Percentiles rank a stretch among this genome's conserved stretches.
Conservation (phyloP, 1,140 invertebrate species). For the Ips nitidus region DNA sequence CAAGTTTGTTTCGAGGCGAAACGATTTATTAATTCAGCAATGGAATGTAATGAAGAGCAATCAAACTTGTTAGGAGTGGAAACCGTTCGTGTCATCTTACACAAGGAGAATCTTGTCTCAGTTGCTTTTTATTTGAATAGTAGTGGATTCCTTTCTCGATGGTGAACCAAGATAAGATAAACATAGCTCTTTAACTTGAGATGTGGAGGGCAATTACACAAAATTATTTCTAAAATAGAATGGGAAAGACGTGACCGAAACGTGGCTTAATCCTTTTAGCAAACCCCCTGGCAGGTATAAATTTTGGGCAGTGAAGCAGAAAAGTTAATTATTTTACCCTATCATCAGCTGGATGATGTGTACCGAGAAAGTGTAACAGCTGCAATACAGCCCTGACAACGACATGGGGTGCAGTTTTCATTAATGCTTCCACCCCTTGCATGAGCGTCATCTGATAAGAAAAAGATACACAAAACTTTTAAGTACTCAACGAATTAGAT, state of each 20-base stretch:
- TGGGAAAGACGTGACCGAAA: constrained; percentile 18
- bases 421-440: constrained; percentile 11
- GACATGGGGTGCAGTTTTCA: constrained; percentile 24
- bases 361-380: constrained; percentile 30
- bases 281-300: constrained; percentile 18
- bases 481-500: background rate
- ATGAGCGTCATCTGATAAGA: background rate
- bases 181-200: background rate
- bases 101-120: constrained; percentile 23
- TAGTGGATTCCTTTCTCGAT: constrained; percentile 4
- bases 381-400: constrained; percentile 17
- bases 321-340: constrained; percentile 35
- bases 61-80: constrained; percentile 21
- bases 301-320: constrained; percentile 24
- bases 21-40: constrained; percentile 29
- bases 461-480: constrained; percentile 2
- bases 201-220: no score
- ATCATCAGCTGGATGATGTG: constrained; percentile 30
- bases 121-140: background rate
- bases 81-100: constrained; percentile 16
- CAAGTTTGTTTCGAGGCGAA: constrained; percentile 13
- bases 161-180: background rate
- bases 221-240: background rate
- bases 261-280: constrained; percentile 1
- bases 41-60: constrained; percentile 27